phyloP scores from a whole-genome alignment of 2,888 invertebrate species.

The Furcula furcula region DNA sequence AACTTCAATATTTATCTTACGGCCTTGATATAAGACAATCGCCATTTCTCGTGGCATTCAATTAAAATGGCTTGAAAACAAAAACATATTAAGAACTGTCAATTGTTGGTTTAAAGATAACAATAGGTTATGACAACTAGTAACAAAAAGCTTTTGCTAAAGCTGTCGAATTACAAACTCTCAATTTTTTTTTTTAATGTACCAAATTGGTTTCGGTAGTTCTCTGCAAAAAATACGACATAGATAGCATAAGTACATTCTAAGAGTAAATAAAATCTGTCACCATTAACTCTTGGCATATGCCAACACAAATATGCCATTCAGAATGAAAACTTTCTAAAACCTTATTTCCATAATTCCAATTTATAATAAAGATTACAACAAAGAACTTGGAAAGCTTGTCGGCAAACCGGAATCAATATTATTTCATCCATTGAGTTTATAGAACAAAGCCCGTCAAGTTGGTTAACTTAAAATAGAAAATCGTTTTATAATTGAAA shows the following conservation, averaged over 20 bases:
- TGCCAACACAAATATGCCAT: constrained; percentile 30
- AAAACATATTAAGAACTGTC: no score
- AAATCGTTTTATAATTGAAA: constrained; percentile 31
- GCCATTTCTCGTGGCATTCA: neutral
- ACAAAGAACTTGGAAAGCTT: constrained; percentile 44
- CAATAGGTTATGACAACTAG: no score
- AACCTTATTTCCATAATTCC: constrained; percentile 62
- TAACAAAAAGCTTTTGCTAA: no score
- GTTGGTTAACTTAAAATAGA: constrained; percentile 30
- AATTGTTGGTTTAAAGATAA: no score
- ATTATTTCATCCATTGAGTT: constrained; percentile 40
- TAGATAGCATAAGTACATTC: no score
- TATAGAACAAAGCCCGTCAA: constrained; percentile 12
- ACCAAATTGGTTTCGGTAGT: no score
- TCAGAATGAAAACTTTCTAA: constrained; percentile 37
- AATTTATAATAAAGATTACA: constrained; percentile 60
- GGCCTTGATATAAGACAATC: neutral
- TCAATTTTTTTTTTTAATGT: no score
- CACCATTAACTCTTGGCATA: no score
- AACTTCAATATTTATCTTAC: neutral
- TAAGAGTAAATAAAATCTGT: no score
- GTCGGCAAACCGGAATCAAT: constrained; percentile 38
- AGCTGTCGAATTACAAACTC: no score
- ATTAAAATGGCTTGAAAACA: neutral
- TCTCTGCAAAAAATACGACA: no score